Conservation (phyloP, 1,140 invertebrate genomes). For the Venturia canescens region DNA sequence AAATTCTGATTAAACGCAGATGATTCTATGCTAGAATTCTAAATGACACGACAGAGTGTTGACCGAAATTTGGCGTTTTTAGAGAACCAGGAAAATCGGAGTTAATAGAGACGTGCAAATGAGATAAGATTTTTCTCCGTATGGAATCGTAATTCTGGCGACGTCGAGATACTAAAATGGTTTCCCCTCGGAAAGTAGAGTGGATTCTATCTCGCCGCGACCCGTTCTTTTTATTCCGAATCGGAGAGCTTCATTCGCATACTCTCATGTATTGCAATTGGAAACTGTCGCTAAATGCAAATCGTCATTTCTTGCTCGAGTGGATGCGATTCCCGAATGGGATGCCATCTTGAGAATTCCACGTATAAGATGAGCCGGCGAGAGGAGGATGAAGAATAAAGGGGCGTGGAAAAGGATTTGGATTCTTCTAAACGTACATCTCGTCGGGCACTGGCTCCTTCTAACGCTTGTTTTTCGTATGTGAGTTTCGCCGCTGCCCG, state of each 20-base stretch:
- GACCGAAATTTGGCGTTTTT: background rate
- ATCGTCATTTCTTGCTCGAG: slow-evolving; percentile 66
- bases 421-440: background rate
- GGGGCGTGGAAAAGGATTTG: background rate
- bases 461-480: too few species aligned
- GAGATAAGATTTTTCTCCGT: background rate
- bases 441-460: too few species aligned
- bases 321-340: slow-evolving; percentile 54
- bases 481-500: too few species aligned
- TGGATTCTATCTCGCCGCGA: slow-evolving; percentile 64
- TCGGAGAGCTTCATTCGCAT: background rate
- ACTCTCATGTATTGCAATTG: slow-evolving; percentile 58
- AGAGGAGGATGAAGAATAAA: background rate
- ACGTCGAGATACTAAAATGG: slow-evolving; percentile 64
- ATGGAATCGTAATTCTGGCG: background rate
- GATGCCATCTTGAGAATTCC: background rate
- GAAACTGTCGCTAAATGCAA: slow-evolving; percentile 73
- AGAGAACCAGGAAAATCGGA: background rate
- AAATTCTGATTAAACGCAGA: too few species aligned
- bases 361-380: background rate
- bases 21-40: too few species aligned
- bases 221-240: background rate
- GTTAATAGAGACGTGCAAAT: too few species aligned
- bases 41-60: too few species aligned
- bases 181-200: slow-evolving; percentile 64